Evolutionary conservation across 35 echinoderm and acorn worm species (phyloP).

Genomic region (Ophioderma brevispina): DNA sequence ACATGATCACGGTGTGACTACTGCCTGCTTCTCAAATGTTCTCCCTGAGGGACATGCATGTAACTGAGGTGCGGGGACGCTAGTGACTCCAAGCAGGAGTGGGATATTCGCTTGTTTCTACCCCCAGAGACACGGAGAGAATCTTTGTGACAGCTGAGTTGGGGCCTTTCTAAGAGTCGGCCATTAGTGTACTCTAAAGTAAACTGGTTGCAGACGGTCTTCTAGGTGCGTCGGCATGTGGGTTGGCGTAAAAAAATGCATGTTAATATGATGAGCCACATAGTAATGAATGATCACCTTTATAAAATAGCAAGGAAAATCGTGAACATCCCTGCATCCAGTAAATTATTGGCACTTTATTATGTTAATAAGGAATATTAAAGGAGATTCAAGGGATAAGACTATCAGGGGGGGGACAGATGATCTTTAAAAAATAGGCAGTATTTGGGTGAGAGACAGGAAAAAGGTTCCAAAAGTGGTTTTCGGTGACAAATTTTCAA

Average conservation of each 20-base stretch:
- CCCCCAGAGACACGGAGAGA: slow-evolving; percentile 49
- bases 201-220: slow-evolving; percentile 83
- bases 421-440: too few relatives aligned
- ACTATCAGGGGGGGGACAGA: too few relatives aligned
- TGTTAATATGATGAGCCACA: not conserved
- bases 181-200: slow-evolving; percentile 75
- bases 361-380: too few relatives aligned
- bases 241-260: not conserved
- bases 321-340: too few relatives aligned
- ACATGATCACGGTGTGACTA: too few relatives aligned
- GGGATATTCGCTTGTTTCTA: slow-evolving; percentile 76
- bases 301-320: not conserved
- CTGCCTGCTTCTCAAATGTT: slow-evolving; percentile 44
- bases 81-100: slow-evolving; percentile 70
- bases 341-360: too few relatives aligned
- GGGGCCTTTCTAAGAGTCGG: slow-evolving; percentile 71
- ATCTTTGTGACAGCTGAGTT: slow-evolving; percentile 55
- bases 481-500: too few relatives aligned
- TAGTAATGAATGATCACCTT: not conserved
- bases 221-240: slow-evolving; percentile 92
- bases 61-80: slow-evolving; percentile 90
- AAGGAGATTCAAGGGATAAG: too few relatives aligned
- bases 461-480: too few relatives aligned
- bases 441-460: too few relatives aligned
- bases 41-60: slow-evolving; percentile 57